A percentile compares a stretch with the other conserved stretches of the same genome.
These are phyloP conservation scores for Pomatorhinus ruficollis DNA, from an alignment of 2,113 vertebrate species.

Conservation along the genomic window DNA sequence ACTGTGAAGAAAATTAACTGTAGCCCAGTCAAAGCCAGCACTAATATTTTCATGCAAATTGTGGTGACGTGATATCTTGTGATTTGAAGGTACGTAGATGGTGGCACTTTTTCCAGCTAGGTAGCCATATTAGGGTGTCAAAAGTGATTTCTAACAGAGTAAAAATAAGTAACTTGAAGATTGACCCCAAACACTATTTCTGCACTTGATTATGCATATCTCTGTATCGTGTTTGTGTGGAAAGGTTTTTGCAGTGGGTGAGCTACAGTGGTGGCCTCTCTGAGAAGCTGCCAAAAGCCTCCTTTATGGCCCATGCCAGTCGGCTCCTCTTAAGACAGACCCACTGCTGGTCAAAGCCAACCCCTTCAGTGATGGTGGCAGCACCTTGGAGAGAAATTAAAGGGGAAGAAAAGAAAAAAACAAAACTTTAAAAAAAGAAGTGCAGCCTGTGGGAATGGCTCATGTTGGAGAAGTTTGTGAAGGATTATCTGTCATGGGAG, in stretches of 20 bases:
- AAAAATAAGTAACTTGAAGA: not conserved
- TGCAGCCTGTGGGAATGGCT: not conserved
- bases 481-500: not conserved
- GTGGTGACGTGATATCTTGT: not conserved
- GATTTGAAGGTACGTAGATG: not conserved
- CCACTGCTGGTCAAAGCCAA: not conserved
- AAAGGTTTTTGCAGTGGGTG: not conserved
- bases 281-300: not conserved
- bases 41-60: not conserved
- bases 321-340: not conserved
- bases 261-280: no score
- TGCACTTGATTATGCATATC: not conserved
- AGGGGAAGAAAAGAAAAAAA: not conserved
- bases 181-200: not conserved
- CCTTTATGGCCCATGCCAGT: not conserved
- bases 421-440: no score
- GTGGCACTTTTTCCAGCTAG: not conserved
- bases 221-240: not conserved
- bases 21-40: not conserved
- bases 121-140: not conserved
- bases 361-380: not conserved
- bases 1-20: not conserved
- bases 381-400: not conserved
- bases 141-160: not conserved
- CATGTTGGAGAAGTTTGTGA: not conserved